Base-by-base conservation (phyloP, 1,140 invertebrate genomes). In the Camponotus floridanus region DNA sequence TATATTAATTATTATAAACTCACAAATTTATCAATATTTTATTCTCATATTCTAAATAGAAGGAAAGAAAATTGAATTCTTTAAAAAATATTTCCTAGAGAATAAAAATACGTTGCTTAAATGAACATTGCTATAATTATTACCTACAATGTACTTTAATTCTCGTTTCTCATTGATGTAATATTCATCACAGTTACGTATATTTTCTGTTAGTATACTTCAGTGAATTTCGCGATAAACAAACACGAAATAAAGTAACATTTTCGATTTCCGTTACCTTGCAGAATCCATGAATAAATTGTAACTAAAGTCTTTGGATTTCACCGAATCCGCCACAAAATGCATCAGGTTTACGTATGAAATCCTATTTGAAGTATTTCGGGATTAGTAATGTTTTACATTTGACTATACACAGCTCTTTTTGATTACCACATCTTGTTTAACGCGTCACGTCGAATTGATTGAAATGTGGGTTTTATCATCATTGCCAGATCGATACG, bases 401-500 rank as follows among this genome's bases (percentile, higher is more conserved):
- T 79, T 68, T 79, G 45, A 39, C 55, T 68, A 36, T 45, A 39
- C n/a, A 31, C 18, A 51, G 18, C 8, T 36, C 48, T 36, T 31
- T 36, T 68, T 9, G n/a, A 21, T 79, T 8, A 26, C n/a, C 26
- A 26, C 62, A 79, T 8, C 51, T 79, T 42, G 45, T 65, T 79
- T 67, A 51, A 79, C 15, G 13, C 31, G 36, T 67, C 45, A 5
- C 3, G n/a, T 31, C 13, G 76, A 13, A 67, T 79, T 26, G n/a
- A 59, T 3, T 26, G 42, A 18, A 8, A 67, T 51, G 31, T 31
- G 45, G 31, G 21, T 26, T 79, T 79, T 68, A 39, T 1, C 18
- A 26, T 15, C 71, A 81, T 73, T 33, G 26, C 21, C 67, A 39
- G 55, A 83, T 73, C 67, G 79, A 83, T 83, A 39, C 64, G 13